Evolutionary conservation across 1,140 invertebrate genomes (phyloP).

Genomic region (Lycorma delicatula): DNA sequence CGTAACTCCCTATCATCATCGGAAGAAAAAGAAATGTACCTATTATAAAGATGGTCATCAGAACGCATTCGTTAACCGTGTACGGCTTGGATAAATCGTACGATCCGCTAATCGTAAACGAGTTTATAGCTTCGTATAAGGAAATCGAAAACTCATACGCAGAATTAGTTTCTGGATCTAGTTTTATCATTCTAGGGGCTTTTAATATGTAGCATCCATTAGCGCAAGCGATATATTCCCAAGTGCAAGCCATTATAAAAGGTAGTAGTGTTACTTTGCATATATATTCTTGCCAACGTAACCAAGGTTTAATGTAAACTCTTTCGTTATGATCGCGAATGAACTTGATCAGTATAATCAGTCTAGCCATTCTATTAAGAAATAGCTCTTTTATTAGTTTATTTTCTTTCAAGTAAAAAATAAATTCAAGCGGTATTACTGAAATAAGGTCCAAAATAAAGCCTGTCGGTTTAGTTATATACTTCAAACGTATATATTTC

Average conservation of each 20-base stretch:
- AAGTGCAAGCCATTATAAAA: neutral
- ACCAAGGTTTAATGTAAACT: neutral
- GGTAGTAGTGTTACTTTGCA: neutral
- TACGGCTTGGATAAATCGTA: too few relatives aligned
- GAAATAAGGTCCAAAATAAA: neutral
- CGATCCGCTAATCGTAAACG: too few relatives aligned
- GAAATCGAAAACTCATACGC: too few relatives aligned
- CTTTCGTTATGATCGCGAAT: neutral
- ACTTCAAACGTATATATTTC: neutral
- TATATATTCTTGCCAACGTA: neutral
- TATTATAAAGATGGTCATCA: neutral
- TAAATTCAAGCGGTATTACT: neutral
- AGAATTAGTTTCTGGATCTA: too few relatives aligned
- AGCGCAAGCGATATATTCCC: neutral
- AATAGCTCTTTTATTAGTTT: neutral
- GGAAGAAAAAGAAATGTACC: neutral
- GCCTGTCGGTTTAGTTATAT: neutral
- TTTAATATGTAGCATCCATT: neutral
- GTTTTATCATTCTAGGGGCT: too few relatives aligned
- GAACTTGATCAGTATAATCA: neutral
- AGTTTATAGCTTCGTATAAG: too few relatives aligned
- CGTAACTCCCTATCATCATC: neutral
- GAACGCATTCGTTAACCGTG: neutral
- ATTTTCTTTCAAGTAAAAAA: too few relatives aligned
- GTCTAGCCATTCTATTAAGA: neutral